These are phyloP conservation scores for Diaperis boleti DNA, from an alignment of 2,888 invertebrate species.

Conservation along the genomic window DNA sequence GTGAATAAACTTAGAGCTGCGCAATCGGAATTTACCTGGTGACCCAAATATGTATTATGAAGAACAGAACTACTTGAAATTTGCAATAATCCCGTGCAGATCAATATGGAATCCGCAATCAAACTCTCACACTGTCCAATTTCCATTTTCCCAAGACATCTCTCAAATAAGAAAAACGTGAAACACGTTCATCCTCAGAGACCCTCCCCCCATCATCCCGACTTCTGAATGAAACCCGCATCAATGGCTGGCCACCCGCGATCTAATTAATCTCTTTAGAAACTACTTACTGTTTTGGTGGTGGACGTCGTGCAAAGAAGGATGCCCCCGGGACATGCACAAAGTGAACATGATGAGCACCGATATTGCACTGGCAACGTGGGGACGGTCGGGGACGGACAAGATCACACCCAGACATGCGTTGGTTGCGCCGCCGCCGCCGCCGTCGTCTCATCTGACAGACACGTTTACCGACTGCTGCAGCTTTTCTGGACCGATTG, in stretches of 20 bases:
- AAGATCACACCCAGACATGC: constrained; percentile 43
- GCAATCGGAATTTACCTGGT: constrained; percentile 19
- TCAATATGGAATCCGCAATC: too few species aligned
- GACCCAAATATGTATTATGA: constrained; percentile 18
- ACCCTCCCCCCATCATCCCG: too few species aligned
- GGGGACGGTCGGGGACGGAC: constrained; percentile 34
- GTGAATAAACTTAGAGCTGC: constrained; percentile 35
- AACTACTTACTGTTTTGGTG: constrained; percentile 20
- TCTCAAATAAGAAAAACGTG: too few species aligned
- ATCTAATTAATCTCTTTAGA: too few species aligned
- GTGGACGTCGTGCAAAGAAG: constrained; percentile 54
- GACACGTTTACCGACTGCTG: background rate
- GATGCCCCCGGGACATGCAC: constrained; percentile 62
- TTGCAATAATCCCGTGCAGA: too few species aligned
- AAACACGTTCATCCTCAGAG: too few species aligned
- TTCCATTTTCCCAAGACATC: too few species aligned
- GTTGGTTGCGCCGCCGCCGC: constrained; percentile 37
- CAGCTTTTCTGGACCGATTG: background rate
- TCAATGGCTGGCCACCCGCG: too few species aligned
- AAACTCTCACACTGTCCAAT: too few species aligned
- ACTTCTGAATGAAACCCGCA: too few species aligned
- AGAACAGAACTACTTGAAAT: background rate
- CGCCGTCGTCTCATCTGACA: constrained; percentile 19
- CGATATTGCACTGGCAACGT: constrained; percentile 47
- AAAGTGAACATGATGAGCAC: constrained; percentile 60